Percentiles rank a stretch among this genome's conserved stretches.
phyloP scores from a whole-genome alignment of 2,113 vertebrate species.

The Sebastes fasciatus region DNA sequence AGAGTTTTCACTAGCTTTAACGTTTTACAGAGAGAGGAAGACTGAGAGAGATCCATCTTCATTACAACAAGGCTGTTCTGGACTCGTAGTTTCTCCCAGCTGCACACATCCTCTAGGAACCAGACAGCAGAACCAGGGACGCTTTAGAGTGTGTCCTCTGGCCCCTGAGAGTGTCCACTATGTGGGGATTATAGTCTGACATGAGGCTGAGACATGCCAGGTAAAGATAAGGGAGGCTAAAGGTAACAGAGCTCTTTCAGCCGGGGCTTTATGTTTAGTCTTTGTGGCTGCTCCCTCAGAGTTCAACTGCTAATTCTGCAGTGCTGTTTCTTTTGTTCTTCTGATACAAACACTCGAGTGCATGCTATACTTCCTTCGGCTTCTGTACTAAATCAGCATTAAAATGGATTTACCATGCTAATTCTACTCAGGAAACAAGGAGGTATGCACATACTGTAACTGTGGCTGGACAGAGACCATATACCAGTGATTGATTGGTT shows the following conservation, averaged over 20 bases:
- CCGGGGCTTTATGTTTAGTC: conserved; percentile 35
- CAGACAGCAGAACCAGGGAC: conserved; percentile 36
- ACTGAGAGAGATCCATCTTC: conserved; percentile 57
- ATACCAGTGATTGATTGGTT: conserved; percentile 57
- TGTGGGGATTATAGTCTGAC: conserved; percentile 65
- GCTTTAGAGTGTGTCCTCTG: conserved; percentile 24
- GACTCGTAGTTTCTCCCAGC: conserved; percentile 28
- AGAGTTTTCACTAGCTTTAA: conserved; percentile 14
- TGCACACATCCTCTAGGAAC: conserved; percentile 6
- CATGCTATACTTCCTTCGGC: conserved; percentile 1
- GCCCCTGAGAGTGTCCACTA: conserved; percentile 48
- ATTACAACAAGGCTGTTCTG: conserved; percentile 54
- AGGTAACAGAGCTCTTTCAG: conserved; percentile 41
- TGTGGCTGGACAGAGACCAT: conserved; percentile 51
- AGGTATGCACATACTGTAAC: conserved; percentile 44
- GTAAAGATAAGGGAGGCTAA: conserved; percentile 62
- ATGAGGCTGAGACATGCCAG: conserved; percentile 62
- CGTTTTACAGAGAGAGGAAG: conserved; percentile 9
- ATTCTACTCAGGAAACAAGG: conserved; percentile 63
- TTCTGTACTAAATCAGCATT: conserved; percentile 36
- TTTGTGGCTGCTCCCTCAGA: conserved; percentile 33
- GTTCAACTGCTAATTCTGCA: conserved; percentile 24
- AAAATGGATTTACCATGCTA: conserved; percentile 59
- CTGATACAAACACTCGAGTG: conserved; percentile 5
- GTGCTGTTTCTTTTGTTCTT: conserved; percentile 1